Percentiles rank a stretch among this genome's conserved stretches.
Evolutionary conservation across 2,797 vertebrate species (phyloP).

Genomic region (Brachyrhaphis roseni): DNA sequence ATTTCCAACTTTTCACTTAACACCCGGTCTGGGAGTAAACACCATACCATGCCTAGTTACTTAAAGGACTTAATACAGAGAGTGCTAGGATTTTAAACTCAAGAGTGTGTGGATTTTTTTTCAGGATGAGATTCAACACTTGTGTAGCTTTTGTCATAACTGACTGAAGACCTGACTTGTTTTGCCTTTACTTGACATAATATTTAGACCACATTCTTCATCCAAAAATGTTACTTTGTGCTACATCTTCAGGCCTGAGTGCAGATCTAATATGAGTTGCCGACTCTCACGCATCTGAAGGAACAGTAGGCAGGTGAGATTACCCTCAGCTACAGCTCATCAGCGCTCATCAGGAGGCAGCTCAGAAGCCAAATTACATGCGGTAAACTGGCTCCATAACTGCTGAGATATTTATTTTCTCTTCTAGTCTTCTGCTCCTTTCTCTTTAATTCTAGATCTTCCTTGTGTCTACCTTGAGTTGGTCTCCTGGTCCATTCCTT

Average conservation of each 20-base stretch:
- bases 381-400: not conserved
- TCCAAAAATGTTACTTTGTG: not conserved
- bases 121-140: slow-evolving; percentile 11
- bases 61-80: slow-evolving; percentile 17
- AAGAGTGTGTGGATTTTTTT: slow-evolving; percentile 8
- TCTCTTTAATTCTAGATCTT: not conserved
- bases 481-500: not conserved
- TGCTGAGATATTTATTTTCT: not conserved
- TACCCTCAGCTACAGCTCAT: not conserved
- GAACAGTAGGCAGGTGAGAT: not conserved
- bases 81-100: slow-evolving; percentile 17
- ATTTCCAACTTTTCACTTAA: slow-evolving; percentile 58
- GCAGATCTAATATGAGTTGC: not conserved
- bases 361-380: not conserved
- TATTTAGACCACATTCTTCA: not conserved
- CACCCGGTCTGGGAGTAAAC: slow-evolving; percentile 50
- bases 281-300: not conserved
- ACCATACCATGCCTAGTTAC: slow-evolving; percentile 22
- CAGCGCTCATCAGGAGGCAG: not conserved
- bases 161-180: not conserved
- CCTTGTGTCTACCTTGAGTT: not conserved
- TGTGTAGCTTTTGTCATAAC: slow-evolving; percentile 5
- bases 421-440: not conserved
- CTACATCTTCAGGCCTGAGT: not conserved
- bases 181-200: not conserved